These are phyloP conservation scores for Tilapia sparmanii DNA, from an alignment of 2,113 vertebrate genomes.

Conservation along the genomic window DNA sequence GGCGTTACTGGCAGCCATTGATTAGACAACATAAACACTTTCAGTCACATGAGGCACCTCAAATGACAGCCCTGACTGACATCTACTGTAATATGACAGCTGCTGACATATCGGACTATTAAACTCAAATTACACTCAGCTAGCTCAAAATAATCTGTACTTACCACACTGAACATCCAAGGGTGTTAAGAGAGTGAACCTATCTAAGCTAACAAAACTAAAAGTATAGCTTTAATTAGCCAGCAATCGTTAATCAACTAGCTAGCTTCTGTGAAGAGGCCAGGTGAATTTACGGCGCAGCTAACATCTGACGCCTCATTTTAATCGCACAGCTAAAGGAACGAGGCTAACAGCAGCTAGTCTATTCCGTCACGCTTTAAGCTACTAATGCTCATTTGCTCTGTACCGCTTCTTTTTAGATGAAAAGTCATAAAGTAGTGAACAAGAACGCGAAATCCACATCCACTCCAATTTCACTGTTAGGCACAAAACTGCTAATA, in stretches of 20 bases:
- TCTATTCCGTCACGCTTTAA: not conserved
- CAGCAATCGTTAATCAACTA: not conserved
- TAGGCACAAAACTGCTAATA: not conserved
- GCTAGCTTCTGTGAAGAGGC: not conserved
- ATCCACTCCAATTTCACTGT: not conserved
- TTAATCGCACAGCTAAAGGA: conserved; percentile 17
- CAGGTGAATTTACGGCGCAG: not conserved
- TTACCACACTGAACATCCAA: conserved; percentile 58
- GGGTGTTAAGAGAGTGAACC: not conserved
- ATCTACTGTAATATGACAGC: not conserved
- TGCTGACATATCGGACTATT: not conserved
- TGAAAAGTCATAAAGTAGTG: not conserved
- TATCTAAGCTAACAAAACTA: not conserved
- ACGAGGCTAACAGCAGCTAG: conserved; percentile 15
- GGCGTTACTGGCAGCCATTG: not conserved
- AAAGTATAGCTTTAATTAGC: not conserved
- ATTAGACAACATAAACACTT: not conserved
- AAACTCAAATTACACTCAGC: not conserved
- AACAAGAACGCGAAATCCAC: not conserved
- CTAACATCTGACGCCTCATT: conserved; percentile 8
- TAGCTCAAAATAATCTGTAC: not conserved
- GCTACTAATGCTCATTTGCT: not conserved
- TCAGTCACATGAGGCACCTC: not conserved
- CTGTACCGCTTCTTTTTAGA: not conserved
- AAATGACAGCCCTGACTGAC: not conserved